Evolutionary conservation across 2,113 vertebrate genomes (phyloP), one percentile per base, ranked within the genome.

Genomic region (Syrmaticus mikado): DNA sequence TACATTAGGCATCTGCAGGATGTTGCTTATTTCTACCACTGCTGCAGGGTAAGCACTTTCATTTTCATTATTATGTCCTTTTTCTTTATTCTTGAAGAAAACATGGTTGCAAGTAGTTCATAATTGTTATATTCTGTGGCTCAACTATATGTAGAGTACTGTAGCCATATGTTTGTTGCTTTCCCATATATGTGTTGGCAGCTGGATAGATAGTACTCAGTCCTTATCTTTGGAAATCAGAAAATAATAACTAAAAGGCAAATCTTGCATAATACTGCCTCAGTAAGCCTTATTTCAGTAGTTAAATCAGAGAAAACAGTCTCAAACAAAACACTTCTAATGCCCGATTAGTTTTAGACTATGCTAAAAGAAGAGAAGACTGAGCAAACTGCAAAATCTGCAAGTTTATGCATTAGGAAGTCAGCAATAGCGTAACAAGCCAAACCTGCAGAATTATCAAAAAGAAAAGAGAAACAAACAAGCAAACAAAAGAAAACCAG

Each of bases 31-130:
- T 72, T 72, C 48, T 90, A 17, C 41, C 50, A 20, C 30, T 77
- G 62, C 34, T 93, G 25, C 66, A 81, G 34, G 30, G 45, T 74
- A 77, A 90, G 65, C 19, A 58, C 38, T 88, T 85, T 45, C 10
- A 53, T 81, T 90, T 92, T 85, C 46, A 61, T 83, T 92, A 41
- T 40, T 78, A 8, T 58, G 32, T 19, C 6, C 8, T 72, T 25
- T 77, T 67, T 71, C 10, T 43, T 87, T 50, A 24, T 5, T 32
- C 32, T 38, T 52, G 13, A 13, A 79, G 62, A 85, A 90, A 21
- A 24, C 7, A 66, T 70, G 2, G 61, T 84, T 58, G 5, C 30
- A 61, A 62, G 40, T 75, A 46, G 75, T 81, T 75, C 32, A 41
- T 19, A 40, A 32, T 12, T 65, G 4, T 1, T 72, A 3, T 64